Conservation (phyloP, 2,888 invertebrate species). For the Stegana nigrithorax region DNA sequence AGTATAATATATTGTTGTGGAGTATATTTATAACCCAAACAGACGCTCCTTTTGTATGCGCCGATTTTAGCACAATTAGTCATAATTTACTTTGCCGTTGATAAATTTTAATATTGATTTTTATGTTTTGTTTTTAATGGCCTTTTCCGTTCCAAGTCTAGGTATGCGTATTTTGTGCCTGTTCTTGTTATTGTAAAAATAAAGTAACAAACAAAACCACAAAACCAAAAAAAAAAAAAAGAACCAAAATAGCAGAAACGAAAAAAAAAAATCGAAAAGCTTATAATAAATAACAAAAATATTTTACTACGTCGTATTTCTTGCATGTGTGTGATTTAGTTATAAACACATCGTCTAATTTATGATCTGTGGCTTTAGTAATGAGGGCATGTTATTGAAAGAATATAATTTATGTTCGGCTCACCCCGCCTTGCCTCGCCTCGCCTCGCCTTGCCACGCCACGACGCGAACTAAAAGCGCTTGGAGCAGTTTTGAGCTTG, state of each 20-base stretch:
- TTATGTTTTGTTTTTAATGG: conserved; percentile 34
- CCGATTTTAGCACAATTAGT: conserved; percentile 60
- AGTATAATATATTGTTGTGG: not conserved
- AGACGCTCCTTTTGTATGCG: conserved; percentile 37
- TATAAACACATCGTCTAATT: conserved; percentile 15
- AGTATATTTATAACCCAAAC: not conserved
- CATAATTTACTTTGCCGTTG: conserved; percentile 52
- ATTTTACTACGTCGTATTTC: conserved; percentile 4
- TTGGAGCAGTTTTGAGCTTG: too few species aligned
- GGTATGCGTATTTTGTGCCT: conserved; percentile 36
- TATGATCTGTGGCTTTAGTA: conserved; percentile 6
- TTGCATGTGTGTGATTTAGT: conserved; percentile 12
- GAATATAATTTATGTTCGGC: not conserved
- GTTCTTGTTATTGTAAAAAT: conserved; percentile 51
- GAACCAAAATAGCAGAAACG: conserved; percentile 14
- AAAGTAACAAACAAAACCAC: conserved; percentile 20
- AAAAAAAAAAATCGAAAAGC: conserved; percentile 13
- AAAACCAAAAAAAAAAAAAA: conserved; percentile 15
- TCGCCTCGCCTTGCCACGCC: too few species aligned
- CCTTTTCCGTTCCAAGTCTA: conserved; percentile 32
- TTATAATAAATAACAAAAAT: conserved; percentile 10
- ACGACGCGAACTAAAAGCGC: too few species aligned
- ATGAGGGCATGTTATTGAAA: conserved; percentile 12
- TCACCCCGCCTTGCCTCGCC: too few species aligned
- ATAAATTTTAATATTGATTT: conserved; percentile 55